phyloP scores from a whole-genome alignment of 1,140 invertebrate species.

The Zeugodacus cucurbitae region DNA sequence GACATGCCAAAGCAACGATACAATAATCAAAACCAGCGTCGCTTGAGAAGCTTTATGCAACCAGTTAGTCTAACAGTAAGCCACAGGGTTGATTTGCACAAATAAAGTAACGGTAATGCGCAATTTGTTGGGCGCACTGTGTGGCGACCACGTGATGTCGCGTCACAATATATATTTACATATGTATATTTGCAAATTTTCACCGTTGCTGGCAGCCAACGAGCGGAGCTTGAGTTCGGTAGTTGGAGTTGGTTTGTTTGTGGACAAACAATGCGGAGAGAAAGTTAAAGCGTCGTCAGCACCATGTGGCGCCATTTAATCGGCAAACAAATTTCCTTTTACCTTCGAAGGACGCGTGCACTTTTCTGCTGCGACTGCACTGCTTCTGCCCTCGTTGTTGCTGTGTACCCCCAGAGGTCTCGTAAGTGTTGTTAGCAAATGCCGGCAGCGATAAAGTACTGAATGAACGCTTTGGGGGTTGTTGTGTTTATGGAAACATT shows the following conservation, averaged over 20 bases:
- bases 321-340: slow-evolving; percentile 57
- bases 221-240: too few species aligned
- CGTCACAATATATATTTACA: not conserved
- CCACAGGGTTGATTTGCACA: slow-evolving; percentile 39
- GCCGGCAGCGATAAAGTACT: slow-evolving; percentile 7
- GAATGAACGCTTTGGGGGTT: slow-evolving; percentile 36
- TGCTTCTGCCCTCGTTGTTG: not conserved
- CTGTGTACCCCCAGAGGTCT: slow-evolving; percentile 52
- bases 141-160: not conserved
- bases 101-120: slow-evolving; percentile 10
- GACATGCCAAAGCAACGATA: not conserved
- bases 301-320: slow-evolving; percentile 53
- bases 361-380: not conserved
- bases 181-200: not conserved
- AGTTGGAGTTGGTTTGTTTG: not conserved
- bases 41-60: not conserved
- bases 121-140: slow-evolving; percentile 30
- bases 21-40: not conserved
- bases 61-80: not conserved
- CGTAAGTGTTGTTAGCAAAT: slow-evolving; percentile 55
- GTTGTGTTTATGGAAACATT: slow-evolving; percentile 6
- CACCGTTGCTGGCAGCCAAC: not conserved
- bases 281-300: slow-evolving; percentile 59
- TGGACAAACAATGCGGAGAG: slow-evolving; percentile 16
- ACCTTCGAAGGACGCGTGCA: slow-evolving; percentile 34